Percentiles rank a stretch among this genome's conserved stretches.
phyloP scores from a whole-genome alignment of 2,797 vertebrate genomes.

The Thunnus albacares region DNA sequence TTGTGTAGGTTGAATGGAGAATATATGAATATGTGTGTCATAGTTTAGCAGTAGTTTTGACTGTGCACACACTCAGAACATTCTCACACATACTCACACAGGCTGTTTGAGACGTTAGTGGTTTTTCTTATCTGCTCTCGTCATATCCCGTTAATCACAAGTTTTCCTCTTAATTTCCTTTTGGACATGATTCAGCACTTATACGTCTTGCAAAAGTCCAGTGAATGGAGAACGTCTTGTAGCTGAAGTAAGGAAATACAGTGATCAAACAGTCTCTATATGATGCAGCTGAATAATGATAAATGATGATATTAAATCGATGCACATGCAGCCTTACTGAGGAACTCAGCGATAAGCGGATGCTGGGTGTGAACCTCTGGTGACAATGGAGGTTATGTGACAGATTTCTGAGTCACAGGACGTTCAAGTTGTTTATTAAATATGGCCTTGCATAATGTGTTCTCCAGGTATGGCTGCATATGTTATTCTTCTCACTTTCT shows the following conservation, averaged over 20 bases:
- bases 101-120: not conserved
- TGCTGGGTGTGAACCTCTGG: conserved; percentile 4
- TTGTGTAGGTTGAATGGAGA: not conserved
- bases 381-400: conserved; percentile 37
- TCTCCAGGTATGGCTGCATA: not conserved
- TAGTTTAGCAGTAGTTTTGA: not conserved
- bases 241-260: not conserved
- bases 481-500: not conserved
- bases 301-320: no score
- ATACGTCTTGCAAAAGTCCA: no score
- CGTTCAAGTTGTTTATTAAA: conserved; percentile 43
- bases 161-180: not conserved
- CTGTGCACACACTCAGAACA: not conserved
- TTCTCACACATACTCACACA: not conserved
- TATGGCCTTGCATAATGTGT: not conserved
- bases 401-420: conserved; percentile 22
- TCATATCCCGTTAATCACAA: not conserved
- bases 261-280: not conserved
- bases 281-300: not conserved
- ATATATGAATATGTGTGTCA: not conserved
- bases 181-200: no score
- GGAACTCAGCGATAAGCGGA: not conserved
- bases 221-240: not conserved
- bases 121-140: not conserved
- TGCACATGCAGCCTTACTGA: no score